Evolutionary conservation across 1,140 invertebrate genomes (phyloP), one percentile per base, ranked within the genome.

Genomic region (Drosophila santomea): DNA sequence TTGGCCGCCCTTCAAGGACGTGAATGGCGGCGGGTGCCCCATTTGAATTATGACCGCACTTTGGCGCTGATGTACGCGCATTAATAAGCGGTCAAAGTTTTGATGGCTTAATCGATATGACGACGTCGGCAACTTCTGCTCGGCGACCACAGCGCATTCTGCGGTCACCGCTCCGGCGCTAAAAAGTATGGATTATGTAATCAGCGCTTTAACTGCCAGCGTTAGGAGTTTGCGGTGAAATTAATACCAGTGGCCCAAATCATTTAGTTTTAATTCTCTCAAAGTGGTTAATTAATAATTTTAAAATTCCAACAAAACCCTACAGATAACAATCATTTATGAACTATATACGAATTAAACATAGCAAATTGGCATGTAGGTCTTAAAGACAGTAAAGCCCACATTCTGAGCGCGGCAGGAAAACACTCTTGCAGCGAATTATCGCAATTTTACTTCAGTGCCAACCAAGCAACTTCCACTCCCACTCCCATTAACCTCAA

Each of bases 21-120:
- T 7, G 15, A 38, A 12, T 5, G 15, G 36, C 14, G 15, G 36
- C 14, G 28, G 15, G 8, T 3, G 28, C 36, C 60, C 20, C 41
- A 76, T 56, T 77, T 77, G 74, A 77, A 60, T 61, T 76, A 77
- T 77, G 73, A 77, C 73, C 55, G 51, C 74, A 77, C 56, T 77
- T 77, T 77, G 11, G 28, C 38, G 44, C 39, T 77, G 54, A 77
- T 76, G 63, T 54, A 20, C 56, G 50, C 43, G 35, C 74, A 77
- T 77, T 77, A 77, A 77, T 77, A 76, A 76, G 55, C 73, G 43
- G 73, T 68, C 55, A 25, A 76, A 60, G 55, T 56, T 77, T 77
- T 76, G 71, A 74, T 58, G 48, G 47, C 72, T 75, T 57, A 74
- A 75, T 75, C 60, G 54, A 75, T 75, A 66, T 25, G 35, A 20